Conservation (phyloP, 2,888 invertebrate species). For the Microchrysa polita region DNA sequence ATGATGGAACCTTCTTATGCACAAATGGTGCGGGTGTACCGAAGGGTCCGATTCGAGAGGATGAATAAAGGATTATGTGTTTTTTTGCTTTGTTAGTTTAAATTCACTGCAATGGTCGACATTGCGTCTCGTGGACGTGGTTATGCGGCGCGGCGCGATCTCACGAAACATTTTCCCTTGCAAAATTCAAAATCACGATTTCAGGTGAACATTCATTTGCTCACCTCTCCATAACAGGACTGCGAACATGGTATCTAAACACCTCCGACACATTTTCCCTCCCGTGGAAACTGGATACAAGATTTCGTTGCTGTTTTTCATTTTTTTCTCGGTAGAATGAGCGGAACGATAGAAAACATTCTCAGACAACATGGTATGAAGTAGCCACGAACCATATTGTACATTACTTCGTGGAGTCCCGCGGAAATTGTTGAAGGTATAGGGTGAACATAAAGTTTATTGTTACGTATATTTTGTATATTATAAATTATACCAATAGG, state of each 20-base stretch:
- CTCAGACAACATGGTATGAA: constrained; percentile 17
- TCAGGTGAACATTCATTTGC: constrained; percentile 50
- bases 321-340: background rate
- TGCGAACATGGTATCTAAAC: constrained; percentile 49
- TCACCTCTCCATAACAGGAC: constrained; percentile 50
- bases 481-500: no score
- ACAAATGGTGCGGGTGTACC: constrained; percentile 5
- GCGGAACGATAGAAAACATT: constrained; percentile 16
- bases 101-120: background rate
- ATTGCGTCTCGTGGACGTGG: background rate
- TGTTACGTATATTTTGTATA: no score
- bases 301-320: background rate
- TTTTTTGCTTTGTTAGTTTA: no score
- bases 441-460: constrained; percentile 12
- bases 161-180: constrained; percentile 48
- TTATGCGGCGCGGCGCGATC: background rate
- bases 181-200: constrained; percentile 51
- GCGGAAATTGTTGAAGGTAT: background rate
- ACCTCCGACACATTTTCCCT: constrained; percentile 45
- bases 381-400: constrained; percentile 28
- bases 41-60: background rate
- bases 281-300: constrained; percentile 26
- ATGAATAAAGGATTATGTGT: constrained; percentile 30
- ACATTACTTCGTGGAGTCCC: constrained; percentile 7
- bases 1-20: background rate